These are phyloP conservation scores for Vannuccia rotundouncinata DNA, from an alignment of 2,888 invertebrate species.

Conservation along the genomic window DNA sequence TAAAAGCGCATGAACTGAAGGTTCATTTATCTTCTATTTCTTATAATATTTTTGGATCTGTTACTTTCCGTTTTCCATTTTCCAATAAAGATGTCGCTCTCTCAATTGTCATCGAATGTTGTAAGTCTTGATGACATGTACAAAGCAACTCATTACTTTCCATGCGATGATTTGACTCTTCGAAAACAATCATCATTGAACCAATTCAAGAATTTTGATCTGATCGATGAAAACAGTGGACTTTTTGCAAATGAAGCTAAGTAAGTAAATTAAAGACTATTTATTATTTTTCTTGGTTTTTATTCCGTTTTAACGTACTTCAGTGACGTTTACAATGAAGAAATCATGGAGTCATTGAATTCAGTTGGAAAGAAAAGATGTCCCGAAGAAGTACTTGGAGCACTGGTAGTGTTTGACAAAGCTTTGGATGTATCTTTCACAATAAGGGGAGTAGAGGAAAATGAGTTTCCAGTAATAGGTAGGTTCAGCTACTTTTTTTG, in stretches of 20 bases:
- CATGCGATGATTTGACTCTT: neutral
- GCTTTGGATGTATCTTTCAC: neutral
- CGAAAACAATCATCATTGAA: neutral
- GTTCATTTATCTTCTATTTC: too few relatives aligned
- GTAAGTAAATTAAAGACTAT: neutral
- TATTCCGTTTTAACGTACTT: neutral
- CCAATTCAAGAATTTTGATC: neutral
- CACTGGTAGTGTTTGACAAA: constrained; percentile 2
- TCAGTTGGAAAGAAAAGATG: neutral
- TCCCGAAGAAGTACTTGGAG: neutral
- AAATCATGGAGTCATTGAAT: neutral
- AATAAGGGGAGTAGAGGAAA: constrained; percentile 16
- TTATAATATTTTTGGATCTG: too few relatives aligned
- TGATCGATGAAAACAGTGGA: neutral
- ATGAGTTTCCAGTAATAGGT: constrained; percentile 27
- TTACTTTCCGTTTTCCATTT: too few relatives aligned
- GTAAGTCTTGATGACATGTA: neutral
- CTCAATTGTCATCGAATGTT: neutral
- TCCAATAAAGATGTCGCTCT: too few relatives aligned
- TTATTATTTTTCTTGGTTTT: neutral
- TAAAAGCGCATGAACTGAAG: too few relatives aligned
- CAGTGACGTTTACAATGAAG: neutral
- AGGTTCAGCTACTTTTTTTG: neutral
- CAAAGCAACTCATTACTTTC: neutral
- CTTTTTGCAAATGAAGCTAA: neutral